Evolutionary conservation across 2,888 invertebrate genomes (phyloP), one percentile per base, ranked within the genome.

Genomic region (Stictocephala bisonia): DNA sequence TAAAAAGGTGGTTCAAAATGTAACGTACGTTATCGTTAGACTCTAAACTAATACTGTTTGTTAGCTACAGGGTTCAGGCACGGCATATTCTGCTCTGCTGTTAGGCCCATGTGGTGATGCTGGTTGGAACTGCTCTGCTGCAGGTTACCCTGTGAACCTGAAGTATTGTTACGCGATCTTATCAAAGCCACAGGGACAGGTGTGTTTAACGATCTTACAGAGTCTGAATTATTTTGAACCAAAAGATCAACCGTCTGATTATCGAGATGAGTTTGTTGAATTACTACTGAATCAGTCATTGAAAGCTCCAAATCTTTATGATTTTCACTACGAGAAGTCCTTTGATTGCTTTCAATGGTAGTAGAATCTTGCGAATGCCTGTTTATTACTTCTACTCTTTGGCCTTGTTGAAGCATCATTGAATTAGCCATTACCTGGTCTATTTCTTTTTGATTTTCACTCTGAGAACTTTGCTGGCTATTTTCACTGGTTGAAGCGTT

Each of bases 41-140:
- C n/a, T n/a, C n/a, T n/a, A n/a, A 7, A 6, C 48, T 51, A 68
- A 51, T 68, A 68, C 60, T 60, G 60, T 40, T 60, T 60, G 18
- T 27, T 71, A 51, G 48, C 64, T 31, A 60, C 64, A 20, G 50
- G 71, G 35, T 24, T 60, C 11, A 64, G 60, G 35, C 24, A 60
- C 20, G 35, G 40, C 24, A 60, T 20, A 22, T n/a, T 40, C 13
- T 64, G 29, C n/a, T 71, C 71, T 2, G 44, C 31, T 7, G 29
- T 22, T 9, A 50, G 68, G 18, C 29, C 15, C 41, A 48, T 27
- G 15, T 64, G 71, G n/a, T 40, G 60, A 18, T 60, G 60, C 20
- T 26, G 40, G 9, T 22, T 22, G 13, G 4, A 3, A 22, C 1
- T 4, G 3, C 18, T 41, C 40, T 40, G 40, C 4, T 22, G 22